These are phyloP conservation scores for Chelon auratus DNA, from an alignment of 2,797 vertebrate species.

Conservation along the genomic window DNA sequence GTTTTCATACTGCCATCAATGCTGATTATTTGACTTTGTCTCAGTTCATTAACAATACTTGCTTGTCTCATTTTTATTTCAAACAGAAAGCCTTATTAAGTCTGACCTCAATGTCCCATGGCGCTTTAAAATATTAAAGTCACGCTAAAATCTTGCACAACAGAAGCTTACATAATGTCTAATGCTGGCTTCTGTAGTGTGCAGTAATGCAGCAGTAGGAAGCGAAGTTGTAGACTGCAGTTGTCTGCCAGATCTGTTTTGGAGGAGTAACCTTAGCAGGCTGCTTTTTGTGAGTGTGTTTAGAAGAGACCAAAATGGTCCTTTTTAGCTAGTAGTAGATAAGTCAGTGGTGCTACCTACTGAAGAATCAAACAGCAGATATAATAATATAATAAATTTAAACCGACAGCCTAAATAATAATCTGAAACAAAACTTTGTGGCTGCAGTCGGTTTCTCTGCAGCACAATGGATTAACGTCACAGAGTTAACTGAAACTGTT, in stretches of 20 bases:
- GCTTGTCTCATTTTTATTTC: background rate
- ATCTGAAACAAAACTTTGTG: background rate
- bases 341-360: too few relatives aligned
- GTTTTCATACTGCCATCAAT: conserved; percentile 1
- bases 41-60: background rate
- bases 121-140: background rate
- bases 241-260: background rate
- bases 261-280: background rate
- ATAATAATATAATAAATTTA: too few relatives aligned
- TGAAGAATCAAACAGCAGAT: too few relatives aligned
- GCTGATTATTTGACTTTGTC: background rate
- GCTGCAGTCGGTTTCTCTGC: background rate
- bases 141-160: background rate
- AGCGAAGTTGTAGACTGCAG: background rate
- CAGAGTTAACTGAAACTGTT: too few relatives aligned
- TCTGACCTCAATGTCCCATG: background rate
- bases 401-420: too few relatives aligned
- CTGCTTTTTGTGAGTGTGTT: background rate
- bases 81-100: background rate
- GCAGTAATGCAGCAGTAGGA: background rate
- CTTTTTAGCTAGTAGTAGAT: too few relatives aligned
- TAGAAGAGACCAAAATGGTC: too few relatives aligned
- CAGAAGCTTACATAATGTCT: background rate
- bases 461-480: too few relatives aligned
- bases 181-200: background rate